phyloP scores from a whole-genome alignment of 2,797 vertebrate genomes.

The Pseudotriccus pelzelni region DNA sequence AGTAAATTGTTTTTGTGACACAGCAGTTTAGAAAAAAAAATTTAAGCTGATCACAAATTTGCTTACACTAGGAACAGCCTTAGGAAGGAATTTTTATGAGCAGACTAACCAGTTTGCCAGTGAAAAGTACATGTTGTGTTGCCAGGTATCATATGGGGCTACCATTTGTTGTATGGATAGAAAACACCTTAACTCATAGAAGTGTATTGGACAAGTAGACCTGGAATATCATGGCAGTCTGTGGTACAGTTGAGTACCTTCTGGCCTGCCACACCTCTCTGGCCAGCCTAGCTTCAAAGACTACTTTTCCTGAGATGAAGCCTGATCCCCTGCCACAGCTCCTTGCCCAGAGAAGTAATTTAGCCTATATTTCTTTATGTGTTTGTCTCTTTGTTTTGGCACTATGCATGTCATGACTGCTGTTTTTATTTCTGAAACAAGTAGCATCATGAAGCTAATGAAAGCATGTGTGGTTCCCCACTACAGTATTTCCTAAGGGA shows the following conservation, averaged over 20 bases:
- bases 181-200: not conserved
- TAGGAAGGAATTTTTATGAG: not conserved
- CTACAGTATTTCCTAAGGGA: not conserved
- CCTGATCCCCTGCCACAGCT: not conserved
- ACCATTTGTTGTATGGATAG: not conserved
- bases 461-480: not conserved
- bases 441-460: not conserved
- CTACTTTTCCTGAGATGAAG: not conserved
- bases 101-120: not conserved
- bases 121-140: not conserved
- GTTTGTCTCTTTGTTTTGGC: conserved; percentile 32
- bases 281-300: not conserved
- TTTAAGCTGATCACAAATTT: not conserved
- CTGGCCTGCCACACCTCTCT: not conserved
- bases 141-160: not conserved
- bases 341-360: conserved; percentile 40
- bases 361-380: not conserved
- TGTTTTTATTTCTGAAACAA: not conserved
- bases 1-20: not conserved
- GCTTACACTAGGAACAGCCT: not conserved
- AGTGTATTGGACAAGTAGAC: not conserved
- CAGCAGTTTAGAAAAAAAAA: not conserved
- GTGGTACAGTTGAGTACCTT: not conserved
- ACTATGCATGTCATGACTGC: not conserved
- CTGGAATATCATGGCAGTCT: not conserved